Percentiles rank a stretch among this genome's conserved stretches.
phyloP scores from a whole-genome alignment of 2,113 vertebrate genomes.

The Spermophilus dauricus region DNA sequence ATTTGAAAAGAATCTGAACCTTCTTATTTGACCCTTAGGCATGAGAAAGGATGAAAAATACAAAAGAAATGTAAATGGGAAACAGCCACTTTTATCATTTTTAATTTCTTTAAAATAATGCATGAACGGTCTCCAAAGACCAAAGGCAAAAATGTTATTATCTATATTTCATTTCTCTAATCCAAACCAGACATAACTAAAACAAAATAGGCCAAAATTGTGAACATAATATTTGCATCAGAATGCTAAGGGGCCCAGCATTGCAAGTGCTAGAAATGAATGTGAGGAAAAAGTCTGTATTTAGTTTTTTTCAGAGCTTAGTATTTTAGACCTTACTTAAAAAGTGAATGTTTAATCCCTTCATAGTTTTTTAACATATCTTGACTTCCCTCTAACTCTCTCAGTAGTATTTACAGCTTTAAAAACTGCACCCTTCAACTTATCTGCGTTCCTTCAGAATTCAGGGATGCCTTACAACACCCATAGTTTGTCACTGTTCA shows the following conservation, averaged over 20 bases:
- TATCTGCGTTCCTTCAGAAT: conserved; percentile 47
- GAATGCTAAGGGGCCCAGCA: conserved; percentile 36
- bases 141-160: conserved; percentile 52
- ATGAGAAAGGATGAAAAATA: background rate
- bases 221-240: conserved; percentile 24
- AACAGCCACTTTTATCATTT: conserved; percentile 44
- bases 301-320: conserved; percentile 52
- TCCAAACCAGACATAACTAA: background rate
- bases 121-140: conserved; percentile 39
- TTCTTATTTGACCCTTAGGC: background rate
- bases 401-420: background rate
- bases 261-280: background rate
- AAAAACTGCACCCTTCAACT: background rate
- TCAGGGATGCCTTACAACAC: background rate
- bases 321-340: conserved; percentile 36
- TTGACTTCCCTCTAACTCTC: conserved; percentile 7
- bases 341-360: background rate
- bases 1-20: conserved; percentile 30
- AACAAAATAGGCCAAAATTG: conserved; percentile 14
- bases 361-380: background rate
- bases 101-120: conserved; percentile 52
- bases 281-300: background rate
- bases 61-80: conserved; percentile 35
- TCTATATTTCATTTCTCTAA: conserved; percentile 38
- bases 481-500: background rate